These are phyloP conservation scores for Holotrichia oblita DNA, from an alignment of 1,140 invertebrate species.

Conservation along the genomic window DNA sequence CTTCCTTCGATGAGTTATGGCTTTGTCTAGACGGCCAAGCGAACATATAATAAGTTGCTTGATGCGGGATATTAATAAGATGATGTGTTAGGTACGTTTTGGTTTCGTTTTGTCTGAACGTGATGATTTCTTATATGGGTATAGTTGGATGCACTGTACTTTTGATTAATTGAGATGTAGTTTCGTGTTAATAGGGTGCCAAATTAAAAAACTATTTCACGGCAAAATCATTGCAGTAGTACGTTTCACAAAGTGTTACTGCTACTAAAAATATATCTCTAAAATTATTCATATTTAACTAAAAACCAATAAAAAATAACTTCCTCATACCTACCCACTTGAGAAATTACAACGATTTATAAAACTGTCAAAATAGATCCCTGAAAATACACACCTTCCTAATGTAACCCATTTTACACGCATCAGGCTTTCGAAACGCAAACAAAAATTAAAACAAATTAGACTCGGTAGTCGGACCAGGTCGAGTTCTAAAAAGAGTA, in stretches of 20 bases:
- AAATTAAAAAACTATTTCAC: too few relatives aligned
- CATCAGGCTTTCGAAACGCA: background rate
- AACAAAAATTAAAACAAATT: conserved; percentile 23
- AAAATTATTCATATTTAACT: too few relatives aligned
- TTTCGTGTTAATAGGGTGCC: background rate
- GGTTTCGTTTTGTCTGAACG: conserved; percentile 11
- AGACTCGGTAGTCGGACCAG: conserved; percentile 23
- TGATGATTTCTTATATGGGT: conserved; percentile 8
- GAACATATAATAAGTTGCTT: background rate
- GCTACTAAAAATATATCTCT: too few relatives aligned
- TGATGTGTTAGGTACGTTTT: conserved; percentile 1
- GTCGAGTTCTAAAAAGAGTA: conserved; percentile 21
- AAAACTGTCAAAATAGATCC: conserved; percentile 18
- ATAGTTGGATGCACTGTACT: background rate
- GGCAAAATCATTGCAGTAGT: too few relatives aligned
- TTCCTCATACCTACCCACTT: background rate
- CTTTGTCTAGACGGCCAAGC: conserved; percentile 8
- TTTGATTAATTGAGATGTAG: background rate
- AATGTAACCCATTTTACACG: conserved; percentile 6
- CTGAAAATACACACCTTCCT: background rate
- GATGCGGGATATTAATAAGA: conserved; percentile 19
- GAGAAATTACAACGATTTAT: conserved; percentile 18
- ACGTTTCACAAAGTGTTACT: too few relatives aligned
- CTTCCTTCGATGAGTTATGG: conserved; percentile 7
- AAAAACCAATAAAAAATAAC: background rate